Evolutionary conservation across 2,888 invertebrate genomes (phyloP), one percentile per base, ranked within the genome.

Genomic region (Rhopalosiphum nymphaeae): DNA sequence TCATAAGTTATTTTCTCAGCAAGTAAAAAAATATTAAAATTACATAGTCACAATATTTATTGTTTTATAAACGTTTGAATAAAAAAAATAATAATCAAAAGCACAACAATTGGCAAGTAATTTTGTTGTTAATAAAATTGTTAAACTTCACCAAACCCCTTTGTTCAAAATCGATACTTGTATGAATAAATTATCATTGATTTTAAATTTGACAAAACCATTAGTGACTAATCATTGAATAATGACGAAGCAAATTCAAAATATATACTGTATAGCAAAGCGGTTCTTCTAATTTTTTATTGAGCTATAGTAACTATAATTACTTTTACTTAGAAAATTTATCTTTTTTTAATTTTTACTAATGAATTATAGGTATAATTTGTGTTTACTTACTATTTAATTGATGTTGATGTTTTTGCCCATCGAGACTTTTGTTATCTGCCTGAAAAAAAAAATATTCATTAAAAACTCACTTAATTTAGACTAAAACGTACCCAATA

Each of bases 361-460:
- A 13, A 61, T n/a, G 25, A 53, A 26, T 56, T 7, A 44, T 44
- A 87, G 46, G 13, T 36, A 21, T 78, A 16, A 42, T 67, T 42
- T 91, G 53, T 78, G 26, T 42, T 53, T n/a, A 87, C 94, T 94
- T 67, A 94, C 94, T 67, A 87, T 86, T 94, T 91, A 91, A 61
- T 61, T 49, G 61, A 87, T 87, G 49, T 91, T 94, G 94, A 91
- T 94, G 85, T 29, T 91, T 94, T 46, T 94, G 61, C 86, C 94
- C 94, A 94, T 91, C 91, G 89, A 94, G 91, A 86, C 46, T 86
- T n/a, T 86, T 91, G 67, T 67, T 67, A n/a, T 91, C 91, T 67
- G 91, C 44, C 94, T 94, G 86, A 49, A 93, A 93, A 92, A 86
- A 26, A 56, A 86, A 49, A 91, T 36, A n/a, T 67, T 57, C 36